Conservation (phyloP, 1,140 invertebrate genomes). For the Drosophila pectinifera region DNA sequence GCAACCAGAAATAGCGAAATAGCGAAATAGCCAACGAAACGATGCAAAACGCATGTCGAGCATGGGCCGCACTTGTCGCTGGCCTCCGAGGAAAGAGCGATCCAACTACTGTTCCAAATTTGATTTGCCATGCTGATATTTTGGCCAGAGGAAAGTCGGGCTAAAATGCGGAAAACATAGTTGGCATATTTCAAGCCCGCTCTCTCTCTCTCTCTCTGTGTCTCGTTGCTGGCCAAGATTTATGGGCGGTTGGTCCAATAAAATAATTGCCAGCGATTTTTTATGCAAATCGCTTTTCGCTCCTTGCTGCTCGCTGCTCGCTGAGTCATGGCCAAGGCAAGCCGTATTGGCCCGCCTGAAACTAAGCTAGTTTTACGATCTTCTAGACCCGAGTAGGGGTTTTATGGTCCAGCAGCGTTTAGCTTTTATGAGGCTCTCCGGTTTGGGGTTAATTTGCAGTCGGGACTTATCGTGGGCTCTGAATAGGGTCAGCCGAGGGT, state of each 20-base stretch:
- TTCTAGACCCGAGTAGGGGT: slow-evolving; percentile 41
- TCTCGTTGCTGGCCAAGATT: slow-evolving; percentile 64
- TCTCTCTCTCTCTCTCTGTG: slow-evolving; percentile 14
- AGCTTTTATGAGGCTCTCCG: slow-evolving; percentile 46
- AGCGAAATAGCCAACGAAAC: slow-evolving; percentile 61
- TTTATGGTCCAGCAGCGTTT: slow-evolving; percentile 52
- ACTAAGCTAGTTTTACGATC: slow-evolving; percentile 69
- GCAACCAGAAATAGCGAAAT: too few relatives aligned
- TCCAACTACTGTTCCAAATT: slow-evolving; percentile 82
- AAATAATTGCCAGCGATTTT: slow-evolving; percentile 84
- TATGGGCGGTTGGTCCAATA: slow-evolving; percentile 83
- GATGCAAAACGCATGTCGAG: slow-evolving; percentile 77
- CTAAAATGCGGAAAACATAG: slow-evolving; percentile 78
- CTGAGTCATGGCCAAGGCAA: slow-evolving; percentile 66
- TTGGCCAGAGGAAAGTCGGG: slow-evolving; percentile 40
- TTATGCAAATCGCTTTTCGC: slow-evolving; percentile 81
- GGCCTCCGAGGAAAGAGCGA: slow-evolving; percentile 20
- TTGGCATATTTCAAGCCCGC: slow-evolving; percentile 64
- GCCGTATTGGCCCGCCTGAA: slow-evolving; percentile 6
- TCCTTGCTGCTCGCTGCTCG: slow-evolving; percentile 40
- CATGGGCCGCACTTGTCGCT: slow-evolving; percentile 70
- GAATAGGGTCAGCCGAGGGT: slow-evolving; percentile 37
- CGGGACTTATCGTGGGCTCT: slow-evolving; percentile 50
- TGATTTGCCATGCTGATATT: slow-evolving; percentile 74
- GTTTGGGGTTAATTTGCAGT: slow-evolving; percentile 50